These are phyloP conservation scores for Heteromyza rotundicornis DNA, from an alignment of 2,888 invertebrate species.

Conservation along the genomic window DNA sequence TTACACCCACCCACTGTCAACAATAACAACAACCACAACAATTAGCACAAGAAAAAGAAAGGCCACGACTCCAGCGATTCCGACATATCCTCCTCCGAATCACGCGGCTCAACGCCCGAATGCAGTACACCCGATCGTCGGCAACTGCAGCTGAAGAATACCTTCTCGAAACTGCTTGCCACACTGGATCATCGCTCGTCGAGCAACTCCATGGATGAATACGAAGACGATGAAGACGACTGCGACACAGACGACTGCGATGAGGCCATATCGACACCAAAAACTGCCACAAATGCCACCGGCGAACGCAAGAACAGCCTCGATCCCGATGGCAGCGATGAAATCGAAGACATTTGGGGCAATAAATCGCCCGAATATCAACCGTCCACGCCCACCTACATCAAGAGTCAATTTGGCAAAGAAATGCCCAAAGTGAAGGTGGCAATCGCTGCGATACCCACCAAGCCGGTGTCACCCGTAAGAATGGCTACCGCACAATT, in stretches of 20 bases:
- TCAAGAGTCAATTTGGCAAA: constrained; percentile 45
- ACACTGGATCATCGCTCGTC: constrained; percentile 48
- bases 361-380: constrained; percentile 46
- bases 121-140: constrained; percentile 34
- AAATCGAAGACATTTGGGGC: constrained; percentile 51
- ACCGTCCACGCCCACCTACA: constrained; percentile 46
- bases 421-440: constrained; percentile 35
- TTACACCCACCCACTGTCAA: constrained; percentile 11
- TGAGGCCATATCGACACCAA: constrained; percentile 23
- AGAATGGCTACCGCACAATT: constrained; percentile 37
- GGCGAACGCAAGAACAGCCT: constrained; percentile 7
- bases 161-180: constrained; percentile 48
- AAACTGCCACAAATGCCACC: constrained; percentile 18
- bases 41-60: constrained; percentile 20
- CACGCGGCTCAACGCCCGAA: constrained; percentile 50
- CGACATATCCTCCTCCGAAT: constrained; percentile 56
- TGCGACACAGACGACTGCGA: constrained; percentile 39
- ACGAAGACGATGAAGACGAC: constrained; percentile 48
- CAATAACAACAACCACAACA: neutral
- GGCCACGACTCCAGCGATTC: constrained; percentile 55
- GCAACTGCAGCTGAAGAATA: constrained; percentile 34
- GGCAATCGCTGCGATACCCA: constrained; percentile 18
- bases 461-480: constrained; percentile 40
- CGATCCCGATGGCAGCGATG: constrained; percentile 24
- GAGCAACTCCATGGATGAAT: constrained; percentile 53